These are phyloP conservation scores for Oligia fasciuncula DNA, from an alignment of 2,888 invertebrate species.

Conservation along the genomic window DNA sequence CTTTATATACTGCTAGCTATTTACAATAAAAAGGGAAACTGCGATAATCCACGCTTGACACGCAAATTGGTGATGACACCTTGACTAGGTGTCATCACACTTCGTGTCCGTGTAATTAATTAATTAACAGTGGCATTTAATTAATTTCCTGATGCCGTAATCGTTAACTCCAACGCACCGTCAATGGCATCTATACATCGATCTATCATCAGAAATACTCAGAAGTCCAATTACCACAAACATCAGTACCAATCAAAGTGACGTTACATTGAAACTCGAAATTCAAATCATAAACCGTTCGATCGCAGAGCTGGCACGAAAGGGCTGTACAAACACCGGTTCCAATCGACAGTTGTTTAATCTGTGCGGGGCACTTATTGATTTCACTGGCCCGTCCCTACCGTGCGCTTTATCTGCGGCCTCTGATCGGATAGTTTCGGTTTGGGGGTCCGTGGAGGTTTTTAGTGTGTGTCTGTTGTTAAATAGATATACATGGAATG, in stretches of 20 bases:
- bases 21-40: background rate
- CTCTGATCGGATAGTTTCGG: constrained; percentile 63
- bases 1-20: background rate
- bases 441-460: constrained; percentile 45
- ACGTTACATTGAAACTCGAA: constrained; percentile 50
- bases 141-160: background rate
- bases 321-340: constrained; percentile 61
- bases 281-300: constrained; percentile 57
- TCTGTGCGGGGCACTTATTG: constrained; percentile 67
- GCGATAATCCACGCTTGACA: background rate
- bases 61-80: background rate
- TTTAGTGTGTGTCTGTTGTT: background rate
- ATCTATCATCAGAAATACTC: constrained; percentile 1
- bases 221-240: constrained; percentile 30
- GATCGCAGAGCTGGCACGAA: constrained; percentile 46
- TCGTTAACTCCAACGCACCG: background rate
- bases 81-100: too few species aligned
- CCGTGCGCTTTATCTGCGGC: constrained; percentile 58
- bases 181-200: background rate
- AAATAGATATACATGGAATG: background rate
- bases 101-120: background rate
- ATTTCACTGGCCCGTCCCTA: constrained; percentile 59
- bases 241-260: constrained; percentile 46
- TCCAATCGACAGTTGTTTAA: constrained; percentile 66
- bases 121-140: background rate